phyloP scores from a whole-genome alignment of 2,113 vertebrate genomes.

The Saccopteryx leptura region DNA sequence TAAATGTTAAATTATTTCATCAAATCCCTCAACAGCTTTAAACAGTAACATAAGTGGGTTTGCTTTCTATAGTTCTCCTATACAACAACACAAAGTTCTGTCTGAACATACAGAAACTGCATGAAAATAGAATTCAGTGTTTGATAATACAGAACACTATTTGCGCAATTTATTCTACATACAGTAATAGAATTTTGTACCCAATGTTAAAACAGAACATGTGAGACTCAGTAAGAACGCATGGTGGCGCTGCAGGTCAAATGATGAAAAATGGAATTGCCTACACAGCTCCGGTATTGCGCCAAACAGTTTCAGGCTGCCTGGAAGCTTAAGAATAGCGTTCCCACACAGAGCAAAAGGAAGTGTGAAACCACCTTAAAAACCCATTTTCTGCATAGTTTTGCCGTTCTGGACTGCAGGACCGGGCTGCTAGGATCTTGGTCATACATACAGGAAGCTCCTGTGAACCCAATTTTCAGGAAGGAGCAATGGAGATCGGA shows the following conservation, averaged over 20 bases:
- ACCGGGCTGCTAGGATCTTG: not conserved
- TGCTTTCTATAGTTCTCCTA: not conserved
- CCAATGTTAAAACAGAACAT: slow-evolving; percentile 12
- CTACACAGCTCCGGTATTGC: not conserved
- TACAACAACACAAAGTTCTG: not conserved
- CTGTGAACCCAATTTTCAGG: not conserved
- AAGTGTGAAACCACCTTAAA: not conserved
- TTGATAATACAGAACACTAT: not conserved
- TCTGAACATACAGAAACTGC: not conserved
- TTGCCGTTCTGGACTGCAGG: not conserved
- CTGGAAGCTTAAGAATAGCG: slow-evolving; percentile 1
- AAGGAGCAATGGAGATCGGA: slow-evolving; percentile 65
- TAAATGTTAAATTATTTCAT: slow-evolving; percentile 46
- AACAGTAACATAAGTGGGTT: not conserved
- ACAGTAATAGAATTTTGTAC: slow-evolving; percentile 16
- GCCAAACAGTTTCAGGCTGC: not conserved
- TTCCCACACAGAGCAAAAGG: not conserved
- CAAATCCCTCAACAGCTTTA: not conserved
- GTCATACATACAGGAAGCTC: not conserved
- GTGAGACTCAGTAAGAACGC: slow-evolving; percentile 55
- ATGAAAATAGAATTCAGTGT: slow-evolving; percentile 17
- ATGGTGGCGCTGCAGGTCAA: slow-evolving; percentile 82
- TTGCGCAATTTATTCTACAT: not conserved
- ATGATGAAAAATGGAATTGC: not conserved
- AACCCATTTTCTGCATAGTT: not conserved